These are phyloP conservation scores for Aphidius ervi DNA, from an alignment of 1,140 invertebrate species.

Conservation along the genomic window DNA sequence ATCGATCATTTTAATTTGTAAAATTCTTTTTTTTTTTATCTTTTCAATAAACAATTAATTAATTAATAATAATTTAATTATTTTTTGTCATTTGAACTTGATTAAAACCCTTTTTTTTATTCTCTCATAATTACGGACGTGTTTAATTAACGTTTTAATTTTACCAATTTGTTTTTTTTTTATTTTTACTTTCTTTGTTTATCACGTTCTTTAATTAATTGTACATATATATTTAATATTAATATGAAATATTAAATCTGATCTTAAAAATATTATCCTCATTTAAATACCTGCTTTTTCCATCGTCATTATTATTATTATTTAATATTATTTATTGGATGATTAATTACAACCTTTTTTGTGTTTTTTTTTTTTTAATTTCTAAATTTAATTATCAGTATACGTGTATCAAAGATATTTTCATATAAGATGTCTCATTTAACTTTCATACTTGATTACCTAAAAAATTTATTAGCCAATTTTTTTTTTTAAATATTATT, in stretches of 20 bases:
- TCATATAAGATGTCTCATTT: slow-evolving; percentile 50
- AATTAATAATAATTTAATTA: not conserved
- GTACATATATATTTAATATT: slow-evolving; percentile 30
- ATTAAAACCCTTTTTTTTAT: not conserved
- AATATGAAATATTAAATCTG: slow-evolving; percentile 49
- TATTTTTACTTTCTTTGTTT: slow-evolving; percentile 19
- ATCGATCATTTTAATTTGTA: not conserved
- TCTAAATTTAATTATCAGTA: not conserved
- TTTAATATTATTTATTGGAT: too few relatives aligned
- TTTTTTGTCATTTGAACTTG: not conserved
- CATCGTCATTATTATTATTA: too few relatives aligned
- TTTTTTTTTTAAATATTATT: not conserved
- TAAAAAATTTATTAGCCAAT: slow-evolving; percentile 25
- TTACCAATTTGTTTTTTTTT: slow-evolving; percentile 5
- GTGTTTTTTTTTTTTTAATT: too few relatives aligned
- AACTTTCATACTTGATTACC: slow-evolving; percentile 14
- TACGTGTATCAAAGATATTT: slow-evolving; percentile 49
- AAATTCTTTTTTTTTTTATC: not conserved
- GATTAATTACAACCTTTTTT: slow-evolving; percentile 26
- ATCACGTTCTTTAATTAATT: slow-evolving; percentile 9
- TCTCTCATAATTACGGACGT: slow-evolving; percentile 10
- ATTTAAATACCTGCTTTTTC: slow-evolving; percentile 17
- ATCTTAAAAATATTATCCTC: slow-evolving; percentile 49
- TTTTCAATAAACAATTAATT: not conserved
- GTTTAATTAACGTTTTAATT: slow-evolving; percentile 19